These are phyloP conservation scores for Nephrotoma flavescens DNA, from an alignment of 2,888 invertebrate species.

Conservation along the genomic window DNA sequence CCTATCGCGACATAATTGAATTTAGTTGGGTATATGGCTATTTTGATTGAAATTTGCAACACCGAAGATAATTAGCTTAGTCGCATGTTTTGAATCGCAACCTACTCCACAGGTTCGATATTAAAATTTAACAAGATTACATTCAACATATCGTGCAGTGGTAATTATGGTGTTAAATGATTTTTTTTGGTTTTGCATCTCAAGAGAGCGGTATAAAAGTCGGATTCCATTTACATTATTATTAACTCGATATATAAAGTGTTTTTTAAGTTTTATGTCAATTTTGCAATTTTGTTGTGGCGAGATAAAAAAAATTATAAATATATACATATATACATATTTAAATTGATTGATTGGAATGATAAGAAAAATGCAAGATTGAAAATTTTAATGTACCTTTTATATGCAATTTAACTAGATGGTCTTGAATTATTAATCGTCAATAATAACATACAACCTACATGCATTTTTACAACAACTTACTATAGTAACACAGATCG, in stretches of 20 bases:
- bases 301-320: not conserved
- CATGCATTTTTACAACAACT: not conserved
- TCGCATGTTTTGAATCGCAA: not conserved
- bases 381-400: not conserved
- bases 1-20: not conserved
- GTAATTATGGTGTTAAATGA: not conserved
- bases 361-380: not conserved
- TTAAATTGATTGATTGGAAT: not conserved
- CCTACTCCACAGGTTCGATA: not conserved
- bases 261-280: not conserved
- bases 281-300: not conserved
- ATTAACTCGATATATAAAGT: not conserved
- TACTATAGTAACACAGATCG: not conserved
- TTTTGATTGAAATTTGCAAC: not conserved
- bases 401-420: not conserved
- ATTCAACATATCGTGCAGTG: not conserved
- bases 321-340: not conserved
- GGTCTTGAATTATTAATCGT: not conserved
- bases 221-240: not conserved
- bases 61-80: not conserved
- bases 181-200: not conserved
- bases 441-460: not conserved
- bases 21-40: not conserved
- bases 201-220: not conserved
- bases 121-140: not conserved